These are phyloP conservation scores for Platygyra sinensis DNA, from an alignment of 64 coral and sea anemone species.

Conservation along the genomic window DNA sequence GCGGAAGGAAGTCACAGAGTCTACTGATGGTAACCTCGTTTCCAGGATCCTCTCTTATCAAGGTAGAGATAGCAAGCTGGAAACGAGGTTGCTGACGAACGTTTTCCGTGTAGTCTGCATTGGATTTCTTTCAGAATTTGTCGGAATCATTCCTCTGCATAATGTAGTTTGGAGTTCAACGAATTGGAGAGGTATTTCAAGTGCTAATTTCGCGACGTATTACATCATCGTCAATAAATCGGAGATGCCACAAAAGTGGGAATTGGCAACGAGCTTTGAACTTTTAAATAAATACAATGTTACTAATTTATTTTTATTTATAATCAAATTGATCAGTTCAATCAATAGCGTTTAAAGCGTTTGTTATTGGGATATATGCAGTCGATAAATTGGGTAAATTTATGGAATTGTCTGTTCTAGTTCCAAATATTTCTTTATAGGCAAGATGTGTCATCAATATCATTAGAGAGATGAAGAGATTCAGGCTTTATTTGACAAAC, in stretches of 20 bases:
- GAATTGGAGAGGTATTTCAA: too few relatives aligned
- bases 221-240: background rate
- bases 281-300: background rate
- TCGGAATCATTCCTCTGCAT: too few relatives aligned
- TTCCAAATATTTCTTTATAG: background rate
- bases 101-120: too few relatives aligned
- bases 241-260: background rate
- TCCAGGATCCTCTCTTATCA: too few relatives aligned
- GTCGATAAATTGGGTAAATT: background rate
- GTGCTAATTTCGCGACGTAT: background rate
- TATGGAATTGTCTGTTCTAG: background rate
- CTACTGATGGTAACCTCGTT: too few relatives aligned
- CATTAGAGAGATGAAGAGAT: too few relatives aligned
- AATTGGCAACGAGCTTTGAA: background rate
- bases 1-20: too few relatives aligned
- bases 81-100: too few relatives aligned
- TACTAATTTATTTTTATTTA: background rate
- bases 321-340: background rate
- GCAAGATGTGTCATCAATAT: background rate
- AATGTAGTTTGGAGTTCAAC: too few relatives aligned
- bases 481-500: too few relatives aligned
- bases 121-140: too few relatives aligned
- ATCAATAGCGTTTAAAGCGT: background rate
- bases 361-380: background rate
- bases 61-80: too few relatives aligned